Conservation (phyloP, 2,888 invertebrate species). For the Xanthia icteritia region DNA sequence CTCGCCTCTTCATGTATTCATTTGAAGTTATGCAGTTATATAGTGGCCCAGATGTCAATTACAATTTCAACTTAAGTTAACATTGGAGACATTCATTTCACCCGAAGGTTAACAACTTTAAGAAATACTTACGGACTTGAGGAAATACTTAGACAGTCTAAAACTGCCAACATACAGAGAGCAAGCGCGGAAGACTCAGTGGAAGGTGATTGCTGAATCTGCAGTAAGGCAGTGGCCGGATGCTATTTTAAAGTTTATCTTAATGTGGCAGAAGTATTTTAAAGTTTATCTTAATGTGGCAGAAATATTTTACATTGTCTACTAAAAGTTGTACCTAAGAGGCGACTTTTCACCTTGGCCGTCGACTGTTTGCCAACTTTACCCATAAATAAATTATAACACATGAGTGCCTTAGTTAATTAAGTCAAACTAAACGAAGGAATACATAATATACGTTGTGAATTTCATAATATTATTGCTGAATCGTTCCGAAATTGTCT, state of each 20-base stretch:
- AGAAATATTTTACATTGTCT: not conserved
- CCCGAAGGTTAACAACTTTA: not conserved
- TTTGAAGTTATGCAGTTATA: not conserved
- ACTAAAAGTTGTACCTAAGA: not conserved
- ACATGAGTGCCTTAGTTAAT: not conserved
- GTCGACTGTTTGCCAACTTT: not conserved
- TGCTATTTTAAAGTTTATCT: not conserved
- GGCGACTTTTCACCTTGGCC: not conserved
- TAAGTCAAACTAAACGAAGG: conserved; percentile 4
- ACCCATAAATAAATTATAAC: conserved; percentile 5
- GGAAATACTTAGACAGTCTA: too few relatives aligned
- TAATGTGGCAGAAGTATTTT: not conserved
- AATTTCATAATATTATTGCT: conserved; percentile 5
- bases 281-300: not conserved
- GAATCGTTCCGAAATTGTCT: conserved; percentile 13
- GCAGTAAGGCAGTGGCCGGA: not conserved
- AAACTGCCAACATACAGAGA: not conserved
- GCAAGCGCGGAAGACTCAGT: not conserved
- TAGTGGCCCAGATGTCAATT: not conserved
- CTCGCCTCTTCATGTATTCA: not conserved
- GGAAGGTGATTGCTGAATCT: not conserved
- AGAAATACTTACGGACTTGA: not conserved
- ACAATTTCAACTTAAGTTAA: not conserved
- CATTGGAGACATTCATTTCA: not conserved
- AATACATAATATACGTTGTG: not conserved